Conservation (phyloP, 2,797 vertebrate species). For the Amblyopsis hoosieri region DNA sequence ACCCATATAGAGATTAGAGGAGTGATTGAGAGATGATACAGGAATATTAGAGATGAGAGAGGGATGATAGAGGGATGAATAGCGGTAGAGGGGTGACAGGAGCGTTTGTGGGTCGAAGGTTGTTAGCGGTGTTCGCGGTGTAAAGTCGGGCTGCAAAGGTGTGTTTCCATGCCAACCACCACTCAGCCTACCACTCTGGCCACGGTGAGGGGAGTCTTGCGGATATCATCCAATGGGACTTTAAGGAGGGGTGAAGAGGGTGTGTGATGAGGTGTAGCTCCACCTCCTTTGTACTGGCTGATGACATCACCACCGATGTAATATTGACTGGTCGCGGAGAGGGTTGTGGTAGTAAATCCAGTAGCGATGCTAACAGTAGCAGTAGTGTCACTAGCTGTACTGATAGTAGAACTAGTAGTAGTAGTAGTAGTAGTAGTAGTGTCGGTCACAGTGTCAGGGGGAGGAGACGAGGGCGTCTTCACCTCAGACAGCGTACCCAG, state of each 20-base stretch:
- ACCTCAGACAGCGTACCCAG: slow-evolving; percentile 81
- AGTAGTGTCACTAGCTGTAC: neutral
- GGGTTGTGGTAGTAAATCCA: too few species aligned
- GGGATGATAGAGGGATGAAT: neutral
- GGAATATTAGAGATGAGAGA: neutral
- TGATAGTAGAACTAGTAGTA: neutral
- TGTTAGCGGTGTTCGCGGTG: neutral
- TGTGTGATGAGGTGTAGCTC: neutral
- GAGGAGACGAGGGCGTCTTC: slow-evolving; percentile 72
- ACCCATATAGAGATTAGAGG: neutral
- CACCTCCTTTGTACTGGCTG: neutral
- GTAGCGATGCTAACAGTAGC: too few species aligned
- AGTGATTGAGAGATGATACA: neutral
- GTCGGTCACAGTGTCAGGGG: neutral
- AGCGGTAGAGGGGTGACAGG: neutral
- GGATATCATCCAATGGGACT: slow-evolving; percentile 75
- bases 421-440: neutral
- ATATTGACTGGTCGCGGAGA: neutral
- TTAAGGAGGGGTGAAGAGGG: slow-evolving; percentile 54
- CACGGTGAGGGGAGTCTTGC: slow-evolving; percentile 74
- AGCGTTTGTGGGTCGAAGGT: neutral
- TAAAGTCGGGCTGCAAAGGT: neutral
- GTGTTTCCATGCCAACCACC: slow-evolving; percentile 38
- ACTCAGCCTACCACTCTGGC: slow-evolving; percentile 85
- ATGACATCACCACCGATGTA: neutral